Evolutionary conservation across 2,888 invertebrate species (phyloP).

Genomic region (Spisula solida): DNA sequence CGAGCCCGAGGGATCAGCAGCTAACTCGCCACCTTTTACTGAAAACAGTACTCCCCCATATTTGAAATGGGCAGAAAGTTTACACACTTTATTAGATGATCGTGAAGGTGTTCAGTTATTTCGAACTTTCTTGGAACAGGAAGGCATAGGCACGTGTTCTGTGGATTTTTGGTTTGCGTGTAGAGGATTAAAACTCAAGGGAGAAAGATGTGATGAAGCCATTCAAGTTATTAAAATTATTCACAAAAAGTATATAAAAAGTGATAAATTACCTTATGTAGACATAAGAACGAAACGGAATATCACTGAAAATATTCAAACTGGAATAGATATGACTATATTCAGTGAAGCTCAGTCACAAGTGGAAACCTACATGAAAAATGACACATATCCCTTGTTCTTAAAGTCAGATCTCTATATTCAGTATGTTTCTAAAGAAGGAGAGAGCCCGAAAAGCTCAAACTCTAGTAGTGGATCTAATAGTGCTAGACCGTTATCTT

Average conservation of each 20-base stretch:
- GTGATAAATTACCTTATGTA: constrained; percentile 93
- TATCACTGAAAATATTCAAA: constrained; percentile 88
- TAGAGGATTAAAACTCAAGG: constrained; percentile 88
- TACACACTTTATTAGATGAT: constrained; percentile 95
- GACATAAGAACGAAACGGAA: constrained; percentile 93
- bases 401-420: constrained; percentile 97
- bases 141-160: constrained; percentile 83
- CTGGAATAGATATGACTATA: constrained; percentile 90
- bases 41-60: constrained; percentile 91
- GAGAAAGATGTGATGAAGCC: constrained; percentile 89
- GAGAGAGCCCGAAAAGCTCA: constrained; percentile 86
- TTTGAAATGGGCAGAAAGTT: constrained; percentile 95
- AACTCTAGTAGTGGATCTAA: constrained; percentile 84
- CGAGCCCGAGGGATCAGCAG: constrained; percentile 90
- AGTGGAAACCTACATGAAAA: constrained; percentile 94
- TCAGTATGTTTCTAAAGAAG: constrained; percentile 86
- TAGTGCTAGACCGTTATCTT: constrained; percentile 82
- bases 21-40: constrained; percentile 87
- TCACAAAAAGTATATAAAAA: constrained; percentile 89
- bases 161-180: constrained; percentile 94
- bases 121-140: constrained; percentile 89
- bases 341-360: constrained; percentile 95
- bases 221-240: constrained; percentile 88
- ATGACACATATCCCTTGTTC: constrained; percentile 96
- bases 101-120: constrained; percentile 96